Conservation (phyloP, 2,797 vertebrate species). For the Poliocrania exsul region DNA sequence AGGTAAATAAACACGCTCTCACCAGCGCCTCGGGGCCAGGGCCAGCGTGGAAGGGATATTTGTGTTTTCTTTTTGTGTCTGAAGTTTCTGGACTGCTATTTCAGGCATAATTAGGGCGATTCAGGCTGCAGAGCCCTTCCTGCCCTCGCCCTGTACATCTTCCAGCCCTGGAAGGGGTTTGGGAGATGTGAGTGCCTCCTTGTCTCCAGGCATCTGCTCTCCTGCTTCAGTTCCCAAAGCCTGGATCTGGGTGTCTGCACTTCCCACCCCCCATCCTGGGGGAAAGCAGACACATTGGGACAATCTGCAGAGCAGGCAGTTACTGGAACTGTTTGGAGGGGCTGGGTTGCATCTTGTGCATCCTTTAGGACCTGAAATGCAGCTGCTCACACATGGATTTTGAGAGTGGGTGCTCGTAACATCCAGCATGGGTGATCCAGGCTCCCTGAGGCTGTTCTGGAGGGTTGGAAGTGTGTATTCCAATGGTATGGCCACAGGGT, state of each 20-base stretch:
- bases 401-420: accelerated
- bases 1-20: conserved; percentile 54
- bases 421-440: background rate
- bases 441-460: background rate
- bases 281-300: background rate
- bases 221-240: background rate
- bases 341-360: background rate
- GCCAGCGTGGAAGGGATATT: conserved; percentile 51
- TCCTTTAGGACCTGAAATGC: background rate
- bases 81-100: conserved; percentile 42
- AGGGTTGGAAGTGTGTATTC: accelerated
- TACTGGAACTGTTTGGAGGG: background rate
- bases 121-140: conserved; percentile 2
- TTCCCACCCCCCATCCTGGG: background rate
- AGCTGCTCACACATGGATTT: background rate
- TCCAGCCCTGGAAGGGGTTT: background rate
- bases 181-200: background rate
- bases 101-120: background rate
- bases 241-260: background rate
- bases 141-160: background rate
- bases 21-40: background rate
- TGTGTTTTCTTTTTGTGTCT: background rate
- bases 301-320: background rate
- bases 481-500: accelerated
- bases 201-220: background rate